Base-by-base conservation (phyloP, 2,888 invertebrate genomes). In the Meta bourneti region DNA sequence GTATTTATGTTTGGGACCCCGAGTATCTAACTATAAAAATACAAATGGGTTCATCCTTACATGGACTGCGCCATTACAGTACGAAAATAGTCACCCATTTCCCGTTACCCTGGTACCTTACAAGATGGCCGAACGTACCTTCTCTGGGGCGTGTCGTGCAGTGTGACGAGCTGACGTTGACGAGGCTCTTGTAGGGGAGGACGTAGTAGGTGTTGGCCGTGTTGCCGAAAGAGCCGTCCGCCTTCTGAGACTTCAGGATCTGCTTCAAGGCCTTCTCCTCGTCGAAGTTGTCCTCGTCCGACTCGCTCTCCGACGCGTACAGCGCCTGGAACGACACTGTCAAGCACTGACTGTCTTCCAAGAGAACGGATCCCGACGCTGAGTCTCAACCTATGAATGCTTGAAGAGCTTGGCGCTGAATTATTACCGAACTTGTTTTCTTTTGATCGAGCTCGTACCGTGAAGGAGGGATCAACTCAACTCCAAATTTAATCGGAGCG, bases 171-270 rank as follows among this genome's bases (percentile, higher is more conserved):
- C 80, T 80, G 6, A 90, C 74, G 20, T 90, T 85, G 9, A 85
- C 69, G n/a, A 90, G 70, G 20, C 85, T 90, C 34, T 6, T 78
- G 6, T 69, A 20, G 8, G 90, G 90, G 7, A 90, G 85, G 69
- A 85, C 80, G 13, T 83, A 85, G 49, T 90, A 85, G 34, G 90
- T 90, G 19, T 85, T 90, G 0, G 74, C 9, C 5, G 80, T 2
- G 51, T 75, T 72, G 1, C 85, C 90, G 54, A 85, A 90, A n/a
- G 85, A 90, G 5, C 90, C 90, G n/a, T 90, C 80, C 6, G 54
- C 4, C 19, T 61, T n/a, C 49, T 90, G 90, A 1, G 9, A 49
- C 7, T 19, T 19, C 6, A 90, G 52, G n/a, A 90, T 74, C 7
- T 80, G 78, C 19, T 54, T 72, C 48, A 90, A 7, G 1, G 34